Percentiles rank a stretch among this genome's conserved stretches.
Evolutionary conservation across 2,113 vertebrate genomes (phyloP).

Genomic region (Catharus fuscescens): DNA sequence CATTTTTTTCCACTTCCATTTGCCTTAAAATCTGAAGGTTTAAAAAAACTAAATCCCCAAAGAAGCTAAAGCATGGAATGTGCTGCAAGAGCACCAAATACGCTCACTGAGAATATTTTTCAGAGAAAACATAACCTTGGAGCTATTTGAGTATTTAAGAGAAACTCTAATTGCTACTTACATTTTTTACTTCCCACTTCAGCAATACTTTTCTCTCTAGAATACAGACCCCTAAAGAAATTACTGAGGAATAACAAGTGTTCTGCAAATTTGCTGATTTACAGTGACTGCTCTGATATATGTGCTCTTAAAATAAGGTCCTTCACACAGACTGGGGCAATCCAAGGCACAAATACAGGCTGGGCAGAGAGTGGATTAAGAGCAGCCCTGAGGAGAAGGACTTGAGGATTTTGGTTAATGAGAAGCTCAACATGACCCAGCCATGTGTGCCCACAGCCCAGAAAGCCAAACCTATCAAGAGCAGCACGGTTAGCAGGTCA

Average conservation of each 20-base stretch:
- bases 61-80: background rate
- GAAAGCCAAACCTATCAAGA: background rate
- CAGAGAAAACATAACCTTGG: background rate
- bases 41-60: background rate
- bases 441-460: background rate
- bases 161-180: background rate
- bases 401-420: background rate
- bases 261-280: background rate
- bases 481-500: background rate
- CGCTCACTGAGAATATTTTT: background rate
- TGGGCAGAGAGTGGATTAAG: background rate
- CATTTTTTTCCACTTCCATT: background rate
- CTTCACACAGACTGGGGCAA: background rate
- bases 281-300: background rate
- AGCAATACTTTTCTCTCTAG: background rate
- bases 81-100: background rate
- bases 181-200: conserved; percentile 1
- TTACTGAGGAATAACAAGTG: background rate
- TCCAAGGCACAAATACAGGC: background rate
- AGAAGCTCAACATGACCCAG: background rate
- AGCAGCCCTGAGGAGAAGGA: background rate
- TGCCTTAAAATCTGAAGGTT: background rate
- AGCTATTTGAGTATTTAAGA: background rate
- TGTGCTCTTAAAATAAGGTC: background rate
- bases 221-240: background rate